Conservation (phyloP, 2,797 vertebrate genomes). For the Chromobotia macracanthus region DNA sequence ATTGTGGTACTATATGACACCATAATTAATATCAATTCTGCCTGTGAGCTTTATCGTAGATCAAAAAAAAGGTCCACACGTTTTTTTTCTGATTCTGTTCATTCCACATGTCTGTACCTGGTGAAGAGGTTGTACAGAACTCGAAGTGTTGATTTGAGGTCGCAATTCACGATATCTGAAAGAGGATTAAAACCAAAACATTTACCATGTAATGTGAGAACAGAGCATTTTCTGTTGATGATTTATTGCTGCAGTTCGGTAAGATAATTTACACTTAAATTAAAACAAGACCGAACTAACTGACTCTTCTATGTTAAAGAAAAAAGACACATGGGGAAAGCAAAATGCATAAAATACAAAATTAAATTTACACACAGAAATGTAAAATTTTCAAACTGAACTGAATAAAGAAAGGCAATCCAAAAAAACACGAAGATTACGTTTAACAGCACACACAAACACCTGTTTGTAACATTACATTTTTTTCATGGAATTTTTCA, state of each 20-base stretch:
- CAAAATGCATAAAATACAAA: too few species aligned
- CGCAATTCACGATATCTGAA: constrained; percentile 96
- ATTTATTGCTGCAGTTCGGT: too few species aligned
- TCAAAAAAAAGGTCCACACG: constrained; percentile 23
- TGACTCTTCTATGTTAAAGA: too few species aligned
- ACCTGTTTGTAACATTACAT: background rate
- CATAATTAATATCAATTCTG: constrained; percentile 2
- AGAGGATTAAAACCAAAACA: constrained; percentile 2
- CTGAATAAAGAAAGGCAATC: too few species aligned
- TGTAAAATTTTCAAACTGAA: too few species aligned
- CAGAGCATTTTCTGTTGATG: background rate
- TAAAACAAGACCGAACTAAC: too few species aligned
- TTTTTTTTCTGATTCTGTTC: constrained; percentile 58
- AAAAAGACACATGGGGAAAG: too few species aligned
- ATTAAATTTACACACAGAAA: too few species aligned
- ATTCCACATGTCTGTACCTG: constrained; percentile 93
- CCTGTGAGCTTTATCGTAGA: constrained; percentile 8
- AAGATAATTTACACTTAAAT: too few species aligned
- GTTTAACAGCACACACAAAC: background rate
- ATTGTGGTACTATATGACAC: constrained; percentile 11
- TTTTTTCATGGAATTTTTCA: background rate
- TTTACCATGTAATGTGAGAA: background rate
- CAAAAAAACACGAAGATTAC: too few species aligned
- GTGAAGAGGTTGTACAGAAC: constrained; percentile 98
- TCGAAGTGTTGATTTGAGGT: constrained; percentile 93